These are phyloP conservation scores for Ictalurus punctatus DNA, from an alignment of 2,113 vertebrate species.

Conservation along the genomic window DNA sequence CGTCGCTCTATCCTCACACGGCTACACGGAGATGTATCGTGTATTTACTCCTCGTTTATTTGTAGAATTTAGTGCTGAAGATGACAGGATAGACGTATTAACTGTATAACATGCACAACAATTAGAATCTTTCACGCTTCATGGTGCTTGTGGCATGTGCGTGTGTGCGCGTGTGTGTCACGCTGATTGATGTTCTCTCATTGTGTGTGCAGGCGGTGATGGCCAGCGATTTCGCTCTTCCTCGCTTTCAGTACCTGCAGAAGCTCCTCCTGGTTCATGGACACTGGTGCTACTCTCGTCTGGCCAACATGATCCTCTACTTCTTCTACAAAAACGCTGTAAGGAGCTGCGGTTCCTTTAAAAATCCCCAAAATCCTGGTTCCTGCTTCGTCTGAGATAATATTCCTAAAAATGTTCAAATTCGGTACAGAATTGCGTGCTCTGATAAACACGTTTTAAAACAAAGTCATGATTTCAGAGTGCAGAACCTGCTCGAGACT, in stretches of 20 bases:
- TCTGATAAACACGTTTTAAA: background rate
- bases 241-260: slow-evolving; percentile 89
- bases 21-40: background rate
- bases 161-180: background rate
- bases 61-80: slow-evolving; percentile 8
- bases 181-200: background rate
- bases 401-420: background rate
- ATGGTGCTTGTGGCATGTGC: background rate
- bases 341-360: slow-evolving; percentile 57
- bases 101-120: slow-evolving; percentile 17
- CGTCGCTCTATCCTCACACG: background rate
- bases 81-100: slow-evolving; percentile 34
- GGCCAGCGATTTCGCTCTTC: slow-evolving; percentile 95
- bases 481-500: too few species aligned
- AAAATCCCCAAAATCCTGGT: too few species aligned
- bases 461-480: background rate
- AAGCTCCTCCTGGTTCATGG: slow-evolving; percentile 94
- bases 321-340: slow-evolving; percentile 99
- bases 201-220: slow-evolving; percentile 85
- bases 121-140: background rate
- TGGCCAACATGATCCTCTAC: slow-evolving; percentile 98
- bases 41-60: background rate
- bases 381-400: background rate
- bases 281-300: slow-evolving; percentile 95
- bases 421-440: too few species aligned